Percentiles rank a stretch among this genome's conserved stretches.
Evolutionary conservation across 2,888 invertebrate genomes (phyloP).

Genomic region (Caenorhabditis becei): DNA sequence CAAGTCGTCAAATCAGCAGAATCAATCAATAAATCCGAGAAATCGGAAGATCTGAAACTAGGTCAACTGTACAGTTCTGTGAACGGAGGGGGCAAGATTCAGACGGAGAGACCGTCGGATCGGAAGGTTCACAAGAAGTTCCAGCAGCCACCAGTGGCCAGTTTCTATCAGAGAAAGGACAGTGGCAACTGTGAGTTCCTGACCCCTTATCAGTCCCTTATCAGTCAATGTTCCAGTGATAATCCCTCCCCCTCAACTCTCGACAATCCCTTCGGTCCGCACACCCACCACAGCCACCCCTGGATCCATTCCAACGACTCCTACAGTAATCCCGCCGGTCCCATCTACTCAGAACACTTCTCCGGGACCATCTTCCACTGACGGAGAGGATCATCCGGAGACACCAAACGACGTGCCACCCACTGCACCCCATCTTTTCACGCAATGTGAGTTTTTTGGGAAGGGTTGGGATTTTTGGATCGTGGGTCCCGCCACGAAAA

Average conservation of each 20-base stretch:
- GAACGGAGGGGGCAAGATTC: slow-evolving; percentile 62
- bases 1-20: slow-evolving; percentile 24
- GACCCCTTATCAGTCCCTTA: slow-evolving; percentile 3
- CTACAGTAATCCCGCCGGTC: not conserved
- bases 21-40: no score
- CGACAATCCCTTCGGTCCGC: not conserved
- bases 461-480: no score
- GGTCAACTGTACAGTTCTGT: slow-evolving; percentile 24
- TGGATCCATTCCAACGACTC: not conserved
- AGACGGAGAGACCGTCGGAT: slow-evolving; percentile 25
- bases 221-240: slow-evolving; percentile 13
- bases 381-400: slow-evolving; percentile 21
- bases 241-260: slow-evolving; percentile 19
- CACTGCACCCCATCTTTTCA: slow-evolving; percentile 39
- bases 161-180: slow-evolving; percentile 69
- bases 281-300: not conserved
- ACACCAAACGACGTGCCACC: slow-evolving; percentile 12
- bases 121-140: slow-evolving; percentile 51
- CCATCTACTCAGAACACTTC: slow-evolving; percentile 17
- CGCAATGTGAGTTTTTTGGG: slow-evolving; percentile 56
- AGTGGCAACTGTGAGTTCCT: slow-evolving; percentile 51
- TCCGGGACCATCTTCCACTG: slow-evolving; percentile 67
- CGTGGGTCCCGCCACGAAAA: no score
- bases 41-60: not conserved
- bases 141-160: slow-evolving; percentile 62